Conservation (phyloP, 2,888 invertebrate species). For the Catocala sponsa region DNA sequence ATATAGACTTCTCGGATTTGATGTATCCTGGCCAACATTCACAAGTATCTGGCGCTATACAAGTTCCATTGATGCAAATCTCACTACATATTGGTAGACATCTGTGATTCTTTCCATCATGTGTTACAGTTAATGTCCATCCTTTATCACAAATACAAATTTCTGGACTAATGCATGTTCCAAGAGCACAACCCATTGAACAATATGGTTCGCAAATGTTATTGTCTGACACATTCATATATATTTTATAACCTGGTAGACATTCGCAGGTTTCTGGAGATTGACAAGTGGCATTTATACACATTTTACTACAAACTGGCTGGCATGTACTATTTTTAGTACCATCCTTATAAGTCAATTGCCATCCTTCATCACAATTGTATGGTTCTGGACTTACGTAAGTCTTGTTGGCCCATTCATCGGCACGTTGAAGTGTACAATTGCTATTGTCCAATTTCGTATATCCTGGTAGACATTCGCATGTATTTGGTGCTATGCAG, state of each 20-base stretch:
- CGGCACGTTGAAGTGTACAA: not conserved
- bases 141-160: conserved; percentile 28
- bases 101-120: not conserved
- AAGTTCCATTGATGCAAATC: conserved; percentile 16
- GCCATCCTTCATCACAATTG: conserved; percentile 10
- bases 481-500: conserved; percentile 31
- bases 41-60: conserved; percentile 22
- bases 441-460: conserved; percentile 15
- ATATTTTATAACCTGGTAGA: conserved; percentile 13
- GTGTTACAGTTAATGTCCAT: conserved; percentile 10
- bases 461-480: conserved; percentile 24
- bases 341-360: not conserved
- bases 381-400: conserved; percentile 6
- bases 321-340: conserved; percentile 3
- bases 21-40: conserved; percentile 30
- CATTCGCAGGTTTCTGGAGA: conserved; percentile 10
- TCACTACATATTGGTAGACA: conserved; percentile 24
- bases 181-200: conserved; percentile 23
- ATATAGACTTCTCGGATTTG: conserved; percentile 18
- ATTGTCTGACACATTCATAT: not conserved
- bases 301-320: conserved; percentile 18
- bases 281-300: conserved; percentile 22
- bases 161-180: conserved; percentile 27
- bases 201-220: conserved; percentile 24
- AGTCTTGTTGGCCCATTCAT: conserved; percentile 5